Evolutionary conservation across 2,888 invertebrate species (phyloP), one percentile per base, ranked within the genome.

Genomic region (Erpobdella octoculata): DNA sequence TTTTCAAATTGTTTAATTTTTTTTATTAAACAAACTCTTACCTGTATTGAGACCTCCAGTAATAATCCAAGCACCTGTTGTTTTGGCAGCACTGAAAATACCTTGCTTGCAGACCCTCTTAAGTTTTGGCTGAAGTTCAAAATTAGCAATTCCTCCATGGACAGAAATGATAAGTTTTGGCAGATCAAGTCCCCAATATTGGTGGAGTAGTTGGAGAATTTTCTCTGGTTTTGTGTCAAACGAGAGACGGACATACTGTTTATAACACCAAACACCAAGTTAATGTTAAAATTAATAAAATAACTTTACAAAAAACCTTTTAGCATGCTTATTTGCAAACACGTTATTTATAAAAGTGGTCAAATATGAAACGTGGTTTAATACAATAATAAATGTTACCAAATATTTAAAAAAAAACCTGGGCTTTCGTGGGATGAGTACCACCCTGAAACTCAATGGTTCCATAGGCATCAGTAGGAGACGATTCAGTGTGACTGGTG

Each of bases 361-460:
- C n/a, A n/a, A n/a, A n/a, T n/a, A n/a, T n/a, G n/a, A n/a, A n/a
- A n/a, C n/a, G n/a, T n/a, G n/a, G n/a, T n/a, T n/a, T n/a, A n/a
- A n/a, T n/a, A n/a, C n/a, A n/a, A n/a, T n/a, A n/a, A n/a, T n/a
- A n/a, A n/a, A n/a, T n/a, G n/a, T n/a, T n/a, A n/a, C n/a, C n/a
- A n/a, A n/a, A n/a, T n/a, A n/a, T n/a, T n/a, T n/a, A n/a, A n/a
- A n/a, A n/a, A n/a, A n/a, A 80, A 83, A 93, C 94, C 88, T 94
- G 93, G 70, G 95, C 94, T 86, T 95, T 95, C 78, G 92, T 92
- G 0, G 94, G 93, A 87, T 95, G 94, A 1, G 94, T 92, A 59
- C 93, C 93, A 18, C 95, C 96, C 84, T 97, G 95, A 84, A 98
- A 98, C 85, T 97, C 95, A 76, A 98, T 90, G 68, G 92, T 94